A percentile compares a stretch with the other conserved stretches of the same genome.
Evolutionary conservation across 2,888 invertebrate species (phyloP).

Genomic region (Ceraclea dissimilis): DNA sequence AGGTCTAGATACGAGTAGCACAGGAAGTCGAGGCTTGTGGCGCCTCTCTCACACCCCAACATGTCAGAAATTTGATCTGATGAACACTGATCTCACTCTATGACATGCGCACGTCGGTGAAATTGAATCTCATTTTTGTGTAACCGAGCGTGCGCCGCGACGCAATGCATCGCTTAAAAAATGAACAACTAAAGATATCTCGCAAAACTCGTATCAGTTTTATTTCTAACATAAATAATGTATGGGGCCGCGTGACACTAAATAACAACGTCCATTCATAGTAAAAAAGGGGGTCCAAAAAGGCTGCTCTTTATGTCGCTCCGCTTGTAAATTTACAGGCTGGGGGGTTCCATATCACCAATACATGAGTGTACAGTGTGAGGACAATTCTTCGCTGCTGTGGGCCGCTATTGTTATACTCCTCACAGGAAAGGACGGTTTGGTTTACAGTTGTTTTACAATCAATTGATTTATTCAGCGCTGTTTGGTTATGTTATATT

Average conservation of each 20-base stretch:
- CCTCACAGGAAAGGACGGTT: neutral
- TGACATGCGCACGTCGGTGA: neutral
- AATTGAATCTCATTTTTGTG: constrained; percentile 1
- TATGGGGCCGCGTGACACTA: constrained; percentile 24
- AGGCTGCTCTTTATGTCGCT: constrained; percentile 24
- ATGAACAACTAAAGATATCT: neutral
- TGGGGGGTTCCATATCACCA: constrained; percentile 14
- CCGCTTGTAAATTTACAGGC: constrained; percentile 22
- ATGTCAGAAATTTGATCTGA: neutral
- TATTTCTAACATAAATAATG: constrained; percentile 20
- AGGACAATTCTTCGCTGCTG: constrained; percentile 2
- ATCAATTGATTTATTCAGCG: constrained; percentile 3
- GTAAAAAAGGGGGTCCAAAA: constrained; percentile 21
- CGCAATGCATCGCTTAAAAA: constrained; percentile 1
- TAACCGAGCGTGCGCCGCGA: neutral
- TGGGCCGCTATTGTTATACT: neutral
- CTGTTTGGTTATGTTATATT: neutral
- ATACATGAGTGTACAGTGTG: constrained; percentile 2
- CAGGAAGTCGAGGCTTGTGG: neutral
- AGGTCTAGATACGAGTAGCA: too few species aligned
- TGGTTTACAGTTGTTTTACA: neutral
- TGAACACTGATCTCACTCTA: neutral
- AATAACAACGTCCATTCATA: constrained; percentile 20
- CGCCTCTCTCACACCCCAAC: neutral
- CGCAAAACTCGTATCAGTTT: constrained; percentile 9